A percentile compares a stretch with the other conserved stretches of the same genome.
Conservation (phyloP, 35 echinoderm and acorn worm species). For the Diadema setosum region DNA sequence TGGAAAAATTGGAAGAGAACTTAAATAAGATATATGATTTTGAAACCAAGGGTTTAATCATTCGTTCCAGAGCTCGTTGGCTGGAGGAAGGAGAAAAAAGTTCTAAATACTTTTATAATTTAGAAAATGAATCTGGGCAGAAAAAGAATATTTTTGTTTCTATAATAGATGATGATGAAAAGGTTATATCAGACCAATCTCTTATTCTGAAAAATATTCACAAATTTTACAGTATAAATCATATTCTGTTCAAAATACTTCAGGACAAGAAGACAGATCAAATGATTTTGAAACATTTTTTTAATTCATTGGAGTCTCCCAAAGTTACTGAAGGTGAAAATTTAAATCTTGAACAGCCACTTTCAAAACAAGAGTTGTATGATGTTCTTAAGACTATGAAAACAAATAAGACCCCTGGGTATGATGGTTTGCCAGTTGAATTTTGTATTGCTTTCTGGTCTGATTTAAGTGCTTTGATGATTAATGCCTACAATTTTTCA, state of each 20-base stretch:
- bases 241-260: no score
- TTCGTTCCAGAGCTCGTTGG: constrained; percentile 11
- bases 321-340: neutral
- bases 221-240: no score
- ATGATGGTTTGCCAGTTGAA: constrained; percentile 23
- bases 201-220: neutral
- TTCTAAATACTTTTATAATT: constrained; percentile 29
- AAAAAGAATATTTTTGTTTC: constrained; percentile 6
- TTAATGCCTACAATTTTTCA: neutral
- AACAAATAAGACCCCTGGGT: constrained; percentile 1
- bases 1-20: neutral
- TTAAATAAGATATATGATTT: constrained; percentile 6
- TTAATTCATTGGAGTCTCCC: no score
- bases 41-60: constrained; percentile 22
- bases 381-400: constrained; percentile 16
- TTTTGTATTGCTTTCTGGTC: constrained; percentile 17
- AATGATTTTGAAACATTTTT: no score
- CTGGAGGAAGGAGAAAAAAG: constrained; percentile 42
- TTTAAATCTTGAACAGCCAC: neutral
- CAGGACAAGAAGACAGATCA: no score
- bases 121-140: no score
- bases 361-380: neutral
- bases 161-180: neutral
- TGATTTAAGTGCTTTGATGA: neutral
- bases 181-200: neutral